These are phyloP conservation scores for Achlya flavicornis DNA, from an alignment of 2,888 invertebrate genomes.

Conservation along the genomic window DNA sequence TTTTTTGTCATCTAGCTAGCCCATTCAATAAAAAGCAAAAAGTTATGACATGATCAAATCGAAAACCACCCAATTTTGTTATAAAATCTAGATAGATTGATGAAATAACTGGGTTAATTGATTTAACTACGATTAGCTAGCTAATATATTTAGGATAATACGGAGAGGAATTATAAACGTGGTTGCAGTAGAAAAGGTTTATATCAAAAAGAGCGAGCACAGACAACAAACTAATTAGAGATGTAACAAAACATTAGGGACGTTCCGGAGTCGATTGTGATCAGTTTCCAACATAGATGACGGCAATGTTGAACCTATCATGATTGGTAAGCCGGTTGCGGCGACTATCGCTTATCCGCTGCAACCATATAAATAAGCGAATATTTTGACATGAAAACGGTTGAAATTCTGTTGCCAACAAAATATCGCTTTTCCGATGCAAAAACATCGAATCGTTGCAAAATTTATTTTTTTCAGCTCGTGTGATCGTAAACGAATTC, in stretches of 20 bases:
- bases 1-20: too few relatives aligned
- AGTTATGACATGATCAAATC: not conserved
- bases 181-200: too few relatives aligned
- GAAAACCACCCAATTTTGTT: not conserved
- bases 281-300: not conserved
- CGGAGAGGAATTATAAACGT: too few relatives aligned
- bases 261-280: too few relatives aligned
- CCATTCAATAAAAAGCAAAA: too few relatives aligned
- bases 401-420: slow-evolving; percentile 31
- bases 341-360: not conserved
- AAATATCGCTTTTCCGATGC: slow-evolving; percentile 24
- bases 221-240: too few relatives aligned
- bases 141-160: too few relatives aligned
- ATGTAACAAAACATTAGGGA: too few relatives aligned
- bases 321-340: not conserved
- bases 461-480: slow-evolving; percentile 14
- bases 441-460: slow-evolving; percentile 14
- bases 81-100: not conserved
- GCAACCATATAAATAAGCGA: slow-evolving; percentile 21
- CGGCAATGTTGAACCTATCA: not conserved
- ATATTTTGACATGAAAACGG: slow-evolving; percentile 29
- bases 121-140: too few relatives aligned
- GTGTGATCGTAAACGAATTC: slow-evolving; percentile 17
- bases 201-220: too few relatives aligned
- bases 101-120: too few relatives aligned